phyloP scores from a whole-genome alignment of 2,113 vertebrate species.

The Sapayoa aenigma region DNA sequence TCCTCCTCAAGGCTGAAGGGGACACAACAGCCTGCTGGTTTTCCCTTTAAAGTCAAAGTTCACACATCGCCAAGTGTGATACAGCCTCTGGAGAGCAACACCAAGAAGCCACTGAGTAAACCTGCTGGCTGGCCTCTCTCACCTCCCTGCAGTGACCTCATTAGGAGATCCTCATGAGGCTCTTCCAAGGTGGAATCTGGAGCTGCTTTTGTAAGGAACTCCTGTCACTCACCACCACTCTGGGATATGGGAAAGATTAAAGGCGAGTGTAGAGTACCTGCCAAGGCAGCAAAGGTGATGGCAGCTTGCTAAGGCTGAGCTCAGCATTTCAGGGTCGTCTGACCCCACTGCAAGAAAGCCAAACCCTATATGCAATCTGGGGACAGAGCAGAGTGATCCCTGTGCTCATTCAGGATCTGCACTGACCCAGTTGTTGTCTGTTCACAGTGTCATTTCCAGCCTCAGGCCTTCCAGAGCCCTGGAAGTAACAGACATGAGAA shows the following conservation, averaged over 20 bases:
- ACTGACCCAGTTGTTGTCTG: neutral
- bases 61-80: rapidly evolving
- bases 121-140: neutral
- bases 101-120: neutral
- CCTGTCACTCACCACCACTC: neutral
- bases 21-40: neutral
- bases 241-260: rapidly evolving
- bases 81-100: neutral
- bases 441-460: neutral
- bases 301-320: neutral
- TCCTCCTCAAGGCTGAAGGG: neutral
- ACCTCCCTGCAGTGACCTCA: neutral
- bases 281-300: neutral
- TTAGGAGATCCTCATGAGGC: neutral
- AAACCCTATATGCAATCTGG: rapidly evolving
- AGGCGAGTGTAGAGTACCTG: rapidly evolving
- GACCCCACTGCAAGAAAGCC: neutral
- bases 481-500: neutral
- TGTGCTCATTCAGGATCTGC: neutral
- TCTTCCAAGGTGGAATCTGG: neutral
- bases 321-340: neutral
- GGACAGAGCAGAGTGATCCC: neutral
- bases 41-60: neutral
- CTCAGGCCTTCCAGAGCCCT: neutral
- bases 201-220: neutral